Evolutionary conservation across 2,888 invertebrate genomes (phyloP), one percentile per base, ranked within the genome.

Genomic region (Iselma pallidipennis): DNA sequence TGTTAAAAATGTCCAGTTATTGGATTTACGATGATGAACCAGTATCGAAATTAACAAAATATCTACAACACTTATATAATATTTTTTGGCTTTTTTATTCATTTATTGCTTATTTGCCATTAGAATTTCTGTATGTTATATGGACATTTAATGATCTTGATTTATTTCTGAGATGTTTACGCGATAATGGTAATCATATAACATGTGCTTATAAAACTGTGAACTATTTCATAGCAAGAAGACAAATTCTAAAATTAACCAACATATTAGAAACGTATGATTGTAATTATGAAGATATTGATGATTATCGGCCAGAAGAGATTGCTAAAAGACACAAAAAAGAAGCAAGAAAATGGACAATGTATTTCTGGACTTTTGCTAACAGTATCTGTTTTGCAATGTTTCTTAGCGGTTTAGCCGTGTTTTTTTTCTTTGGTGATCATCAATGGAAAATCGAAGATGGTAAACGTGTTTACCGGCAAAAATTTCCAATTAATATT

Each of bases 131-230:
- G 2, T 55, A 52, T 31, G 6, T 65, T 9, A 50, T 42, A 26
- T 55, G 49, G 29, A 19, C 52, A 29, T 56, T 53, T n/a, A 31
- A 61, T 23, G 57, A 63, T 59, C 61, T 66, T 28, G 59, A 48
- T 45, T 23, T 37, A 12, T 53, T 65, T 19, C 33, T 66, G 2
- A 50, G 66, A 23, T 29, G 51, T 45, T 56, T 67, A 16, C 33
- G 67, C 9, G 67, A 67, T 26, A 48, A 57, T n/a, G 65, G 65
- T 1, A 67, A 67, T 42, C 68, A 68, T 33, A 16, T 63, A n/a
- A 59, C 63, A 1, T 45, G 62, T 5, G 42, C 37, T 1, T 55
- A 64, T 31, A 68, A 68, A 51, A 54, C 64, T 7, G 16, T 63
- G 10, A 68, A 65, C 51, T 68, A 61, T 51, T 61, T 53, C 29